A percentile compares a stretch with the other conserved stretches of the same genome.
These are phyloP conservation scores for Rana temporaria DNA, from an alignment of 2,113 vertebrate species.

Conservation along the genomic window DNA sequence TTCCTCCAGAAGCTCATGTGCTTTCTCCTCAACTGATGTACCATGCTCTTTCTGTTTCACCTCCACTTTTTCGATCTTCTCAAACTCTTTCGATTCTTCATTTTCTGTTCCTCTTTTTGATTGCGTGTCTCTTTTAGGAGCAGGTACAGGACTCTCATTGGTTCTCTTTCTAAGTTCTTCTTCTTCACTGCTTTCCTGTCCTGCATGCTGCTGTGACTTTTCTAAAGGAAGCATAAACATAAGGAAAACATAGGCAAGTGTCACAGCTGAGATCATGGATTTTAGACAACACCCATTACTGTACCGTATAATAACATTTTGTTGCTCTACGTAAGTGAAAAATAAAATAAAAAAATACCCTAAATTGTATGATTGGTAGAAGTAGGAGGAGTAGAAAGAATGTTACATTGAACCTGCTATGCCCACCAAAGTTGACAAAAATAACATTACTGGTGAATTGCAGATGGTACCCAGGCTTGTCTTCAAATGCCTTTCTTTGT, in stretches of 20 bases:
- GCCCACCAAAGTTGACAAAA: no score
- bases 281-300: no score
- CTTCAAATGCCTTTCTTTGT: no score
- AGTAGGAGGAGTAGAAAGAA: no score
- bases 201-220: conserved; percentile 7
- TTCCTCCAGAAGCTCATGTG: conserved; percentile 64
- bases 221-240: not conserved
- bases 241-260: not conserved
- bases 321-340: no score
- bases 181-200: conserved; percentile 24
- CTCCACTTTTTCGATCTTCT: conserved; percentile 71
- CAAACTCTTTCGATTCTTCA: conserved; percentile 66
- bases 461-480: no score
- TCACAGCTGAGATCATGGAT: no score
- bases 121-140: conserved; percentile 53
- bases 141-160: not conserved
- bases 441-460: no score
- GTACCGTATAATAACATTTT: no score
- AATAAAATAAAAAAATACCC: no score
- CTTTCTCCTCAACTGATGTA: conserved; percentile 55
- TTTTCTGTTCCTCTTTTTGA: conserved; percentile 54
- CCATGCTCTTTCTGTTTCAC: conserved; percentile 67
- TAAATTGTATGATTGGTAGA: no score
- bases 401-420: no score
- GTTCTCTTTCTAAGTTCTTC: conserved; percentile 49